These are phyloP conservation scores for Collichthys lucidus DNA, from an alignment of 2,113 vertebrate genomes.

Conservation along the genomic window DNA sequence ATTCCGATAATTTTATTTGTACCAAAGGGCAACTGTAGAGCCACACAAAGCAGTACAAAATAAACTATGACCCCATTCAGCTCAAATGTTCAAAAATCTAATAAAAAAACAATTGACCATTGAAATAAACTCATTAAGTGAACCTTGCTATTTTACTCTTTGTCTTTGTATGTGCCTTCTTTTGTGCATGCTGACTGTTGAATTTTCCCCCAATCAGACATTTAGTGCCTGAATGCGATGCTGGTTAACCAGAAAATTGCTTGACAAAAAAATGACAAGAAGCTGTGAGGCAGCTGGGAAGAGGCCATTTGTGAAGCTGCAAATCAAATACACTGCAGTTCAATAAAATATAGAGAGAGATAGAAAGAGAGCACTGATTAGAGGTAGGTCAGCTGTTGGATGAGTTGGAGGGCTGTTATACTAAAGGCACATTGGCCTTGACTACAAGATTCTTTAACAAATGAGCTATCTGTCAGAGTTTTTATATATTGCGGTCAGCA, in stretches of 20 bases:
- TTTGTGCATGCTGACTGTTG: neutral
- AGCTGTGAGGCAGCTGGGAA: conserved; percentile 11
- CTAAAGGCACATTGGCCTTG: conserved; percentile 32
- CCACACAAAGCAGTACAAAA: no score
- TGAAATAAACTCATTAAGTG: neutral
- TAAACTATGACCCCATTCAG: no score
- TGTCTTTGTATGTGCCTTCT: neutral
- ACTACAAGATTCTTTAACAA: conserved; percentile 25
- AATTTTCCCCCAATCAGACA: neutral
- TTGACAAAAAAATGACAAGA: conserved; percentile 3
- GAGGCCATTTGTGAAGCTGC: conserved; percentile 53
- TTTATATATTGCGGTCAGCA: conserved; percentile 9
- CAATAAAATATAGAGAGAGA: conserved; percentile 13
- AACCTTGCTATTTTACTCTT: neutral
- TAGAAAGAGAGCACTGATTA: conserved; percentile 30
- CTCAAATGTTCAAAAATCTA: neutral
- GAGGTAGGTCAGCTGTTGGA: conserved; percentile 60
- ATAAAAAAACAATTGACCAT: neutral
- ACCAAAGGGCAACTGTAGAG: no score
- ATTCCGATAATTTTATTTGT: neutral
- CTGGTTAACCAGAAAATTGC: conserved; percentile 17
- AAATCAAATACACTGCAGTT: conserved; percentile 42
- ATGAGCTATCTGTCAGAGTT: conserved; percentile 24
- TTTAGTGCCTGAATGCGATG: conserved; percentile 8
- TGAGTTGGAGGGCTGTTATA: conserved; percentile 26